Evolutionary conservation across 64 coral and sea anemone species (phyloP).

Genomic region (Acropora tenuis): DNA sequence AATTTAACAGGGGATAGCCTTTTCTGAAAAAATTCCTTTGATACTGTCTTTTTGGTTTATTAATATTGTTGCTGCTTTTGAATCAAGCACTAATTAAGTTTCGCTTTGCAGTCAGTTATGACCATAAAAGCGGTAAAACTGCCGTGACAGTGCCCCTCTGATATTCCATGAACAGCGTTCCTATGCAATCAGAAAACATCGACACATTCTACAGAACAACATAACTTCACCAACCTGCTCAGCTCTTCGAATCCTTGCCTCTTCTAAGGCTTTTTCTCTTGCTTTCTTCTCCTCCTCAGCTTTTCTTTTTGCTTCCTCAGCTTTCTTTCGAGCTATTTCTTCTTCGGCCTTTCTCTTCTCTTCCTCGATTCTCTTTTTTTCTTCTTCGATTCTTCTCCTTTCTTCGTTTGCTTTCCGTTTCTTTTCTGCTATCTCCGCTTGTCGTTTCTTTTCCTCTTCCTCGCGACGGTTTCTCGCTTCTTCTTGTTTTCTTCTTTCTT

Average conservation of each 20-base stretch:
- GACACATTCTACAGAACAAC: too few relatives aligned
- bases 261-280: slow-evolving; percentile 32
- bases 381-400: slow-evolving; percentile 30
- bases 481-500: slow-evolving; percentile 20
- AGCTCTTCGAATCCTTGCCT: slow-evolving; percentile 14
- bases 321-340: slow-evolving; percentile 43
- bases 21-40: too few relatives aligned
- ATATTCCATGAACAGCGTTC: too few relatives aligned
- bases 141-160: too few relatives aligned
- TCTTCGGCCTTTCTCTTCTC: slow-evolving; percentile 20
- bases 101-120: too few relatives aligned
- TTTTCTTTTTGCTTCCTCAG: slow-evolving; percentile 39
- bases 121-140: too few relatives aligned
- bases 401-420: slow-evolving; percentile 44
- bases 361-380: slow-evolving; percentile 17
- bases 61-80: too few relatives aligned
- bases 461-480: slow-evolving; percentile 61
- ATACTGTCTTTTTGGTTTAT: too few relatives aligned
- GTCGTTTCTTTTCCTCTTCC: slow-evolving; percentile 55
- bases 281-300: slow-evolving; percentile 56
- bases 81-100: too few relatives aligned
- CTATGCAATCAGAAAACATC: too few relatives aligned
- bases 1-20: too few relatives aligned
- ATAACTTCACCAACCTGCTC: not conserved
- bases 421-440: slow-evolving; percentile 10